Evolutionary conservation across 2,797 vertebrate genomes (phyloP), one percentile per base, ranked within the genome.

Genomic region (Aldrovandia affinis): DNA sequence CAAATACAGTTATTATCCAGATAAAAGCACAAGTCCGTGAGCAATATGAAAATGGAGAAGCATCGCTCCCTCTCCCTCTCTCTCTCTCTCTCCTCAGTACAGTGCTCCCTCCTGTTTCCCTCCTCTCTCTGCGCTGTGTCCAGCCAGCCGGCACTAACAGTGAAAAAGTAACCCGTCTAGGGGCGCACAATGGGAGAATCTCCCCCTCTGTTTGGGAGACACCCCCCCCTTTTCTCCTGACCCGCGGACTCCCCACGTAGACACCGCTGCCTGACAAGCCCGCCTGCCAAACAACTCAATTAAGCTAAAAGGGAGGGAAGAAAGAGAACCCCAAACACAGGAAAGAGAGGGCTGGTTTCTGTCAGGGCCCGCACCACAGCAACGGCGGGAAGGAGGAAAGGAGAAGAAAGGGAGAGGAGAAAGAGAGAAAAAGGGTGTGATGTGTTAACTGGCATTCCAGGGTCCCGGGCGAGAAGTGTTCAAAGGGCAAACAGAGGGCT

Each of bases 101-200:
- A 75, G 70, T 75, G 42, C 9, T 25, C 39, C 22, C 36, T 15
- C 42, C 44, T 33, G 39, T 36, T 50, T 15, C 52, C 81, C 47
- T n/a, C 36, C 39, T 59, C 80, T 77, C 57, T 52, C 84, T 54
- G 84, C 89, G 94, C 92, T 95, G 95, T 93, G 96, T 94, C 94
- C 96, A 96, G 94, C 96, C 95, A 98, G 95, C 97, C 97, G 95
- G 96, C 94, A 97, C 91, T 98, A 98, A 98, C 93, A 90, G 95
- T 97, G 97, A 98, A 98, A 98, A 99, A 99, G 96, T 97, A 98
- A 98, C 97, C 97, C 96, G 95, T 98, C 97, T 97, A 96, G 94
- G 92, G 92, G 93, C 94, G 94, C 96, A 99, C 97, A 99, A 99
- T 97, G 96, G 96, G 90, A 92, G 95, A 93, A 94, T 96, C 95